Base-by-base conservation (phyloP, 1,140 invertebrate species). In the Heliothis subflexa region DNA sequence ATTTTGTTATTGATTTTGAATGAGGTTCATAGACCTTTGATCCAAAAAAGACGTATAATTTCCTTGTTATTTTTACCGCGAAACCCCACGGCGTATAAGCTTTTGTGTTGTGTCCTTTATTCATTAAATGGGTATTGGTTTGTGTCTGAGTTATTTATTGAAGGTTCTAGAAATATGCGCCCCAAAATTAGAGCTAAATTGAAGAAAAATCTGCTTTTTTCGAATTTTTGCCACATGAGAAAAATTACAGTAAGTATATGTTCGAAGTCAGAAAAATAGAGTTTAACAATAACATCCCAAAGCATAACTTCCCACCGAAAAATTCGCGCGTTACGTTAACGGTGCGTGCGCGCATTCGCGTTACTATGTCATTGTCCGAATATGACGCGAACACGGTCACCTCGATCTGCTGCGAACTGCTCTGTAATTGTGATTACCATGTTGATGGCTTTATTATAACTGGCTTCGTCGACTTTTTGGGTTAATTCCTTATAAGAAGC, bases 141-240 rank as follows among this genome's bases (percentile, higher is more conserved):
- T 66, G 62, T 66, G 62, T 64, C 61, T 16, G 40, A 2, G 40
- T 64, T 68, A 68, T 68, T 50, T 68, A 50, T 50, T 50, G 64
- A 50, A 49, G 25, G 40, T 50, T 47, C 45, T 68, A 28, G 47
- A 70, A 50, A 52, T 21, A 50, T 0, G 47, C 21, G 62, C n/a
- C 1, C 66, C 21, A n/a, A 28, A 70, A 49, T 49, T 28, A 70
- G 47, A 49, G 45, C 52, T 70, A 68, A 28, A 70, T 70, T 70
- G 47, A 28, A 50, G 14, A 28, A 25, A n/a, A 13, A 40, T 45
- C 59, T 64, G 47, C 11, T 1, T 25, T 68, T 25, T 70, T 21
- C 18, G 25, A 47, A 16, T 68, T 9, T 40, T 40, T 40, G 33
- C 5, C 33, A 40, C 7, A 33, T 25, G 2, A 25, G 2, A 25